phyloP scores from a whole-genome alignment of 2,113 vertebrate species.

The Caretta caretta region DNA sequence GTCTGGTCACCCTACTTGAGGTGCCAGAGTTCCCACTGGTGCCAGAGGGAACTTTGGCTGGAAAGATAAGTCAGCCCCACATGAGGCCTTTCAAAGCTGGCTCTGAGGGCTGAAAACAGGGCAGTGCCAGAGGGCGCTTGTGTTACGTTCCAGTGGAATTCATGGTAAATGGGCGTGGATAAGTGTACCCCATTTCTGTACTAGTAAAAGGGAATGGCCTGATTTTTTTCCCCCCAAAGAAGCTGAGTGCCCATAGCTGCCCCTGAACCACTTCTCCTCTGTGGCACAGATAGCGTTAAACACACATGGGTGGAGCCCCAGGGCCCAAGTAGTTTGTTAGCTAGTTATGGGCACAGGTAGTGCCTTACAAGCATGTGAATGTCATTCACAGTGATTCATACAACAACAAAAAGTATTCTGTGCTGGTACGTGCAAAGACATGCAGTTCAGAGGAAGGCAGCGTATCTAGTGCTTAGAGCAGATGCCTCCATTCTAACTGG shows the following conservation, averaged over 20 bases:
- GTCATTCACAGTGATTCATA: background rate
- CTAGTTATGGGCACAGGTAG: background rate
- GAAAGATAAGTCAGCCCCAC: constrained; percentile 20
- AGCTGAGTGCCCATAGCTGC: background rate
- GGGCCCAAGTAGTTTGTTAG: background rate
- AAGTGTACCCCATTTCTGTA: background rate
- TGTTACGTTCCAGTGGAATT: constrained; percentile 23
- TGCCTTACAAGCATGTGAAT: background rate
- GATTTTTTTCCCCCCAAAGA: background rate
- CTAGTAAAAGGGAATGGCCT: background rate
- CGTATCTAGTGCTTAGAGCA: background rate
- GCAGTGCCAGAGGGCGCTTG: constrained; percentile 24
- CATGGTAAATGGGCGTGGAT: background rate
- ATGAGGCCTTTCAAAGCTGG: constrained; percentile 58
- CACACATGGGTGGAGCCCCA: background rate
- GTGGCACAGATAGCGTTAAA: background rate
- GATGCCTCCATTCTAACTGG: background rate
- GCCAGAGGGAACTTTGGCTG: constrained; percentile 16
- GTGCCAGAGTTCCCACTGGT: background rate
- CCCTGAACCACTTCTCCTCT: background rate
- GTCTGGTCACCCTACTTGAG: background rate
- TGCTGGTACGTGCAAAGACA: background rate
- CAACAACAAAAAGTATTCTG: background rate
- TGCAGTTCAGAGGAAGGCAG: background rate
- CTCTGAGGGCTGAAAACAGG: background rate